Base-by-base conservation (phyloP, 2,113 vertebrate species). In the Actenoides lindsayi region DNA sequence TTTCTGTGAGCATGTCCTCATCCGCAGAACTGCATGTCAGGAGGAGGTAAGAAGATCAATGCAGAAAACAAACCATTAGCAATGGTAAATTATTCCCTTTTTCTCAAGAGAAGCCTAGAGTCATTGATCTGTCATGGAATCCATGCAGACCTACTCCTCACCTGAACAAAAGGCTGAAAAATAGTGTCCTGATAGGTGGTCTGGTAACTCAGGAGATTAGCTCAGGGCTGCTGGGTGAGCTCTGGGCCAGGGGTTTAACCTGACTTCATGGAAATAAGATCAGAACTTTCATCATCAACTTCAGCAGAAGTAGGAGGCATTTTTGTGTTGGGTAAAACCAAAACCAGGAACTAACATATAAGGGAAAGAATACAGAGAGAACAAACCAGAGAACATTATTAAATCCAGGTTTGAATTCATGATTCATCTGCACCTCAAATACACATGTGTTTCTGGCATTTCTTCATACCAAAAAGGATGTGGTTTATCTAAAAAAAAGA, bases 111-210 rank as follows among this genome's bases (percentile, higher is more conserved):
- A 92, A 87, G 42, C 62, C 46, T 69, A 19, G 68, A 94, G 41
- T 63, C 68, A 96, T 94, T 86, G 90, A 95, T 96, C 60, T 81
- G 62, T 73, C 76, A 71, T 88, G 71, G 70, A 91, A 96, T 95
- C 79, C 81, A 88, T 69, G 56, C 71, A 86, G 86, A 70, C 54
- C 79, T 88, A 23, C 57, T 60, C 63, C 62, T 96, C 48, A 60
- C 37, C 77, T 33, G 59, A 87, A 78, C 75, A 75, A 94, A 76
- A 80, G 62, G 10, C 67, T 62, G 50, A 83, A 92, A 48, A 89
- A 74, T 35, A 50, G 17, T 51, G 33, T 69, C 63, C 54, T 41
- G 54, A 79, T 13, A 77, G 74, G 73, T 54, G 76, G 76, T 54
- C 95, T 87, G 69, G 77, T 94, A 96, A 95, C 73, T 87, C 46